These are phyloP conservation scores for Phrynocephalus versicolor DNA, from an alignment of 2,113 vertebrate genomes.

Conservation along the genomic window DNA sequence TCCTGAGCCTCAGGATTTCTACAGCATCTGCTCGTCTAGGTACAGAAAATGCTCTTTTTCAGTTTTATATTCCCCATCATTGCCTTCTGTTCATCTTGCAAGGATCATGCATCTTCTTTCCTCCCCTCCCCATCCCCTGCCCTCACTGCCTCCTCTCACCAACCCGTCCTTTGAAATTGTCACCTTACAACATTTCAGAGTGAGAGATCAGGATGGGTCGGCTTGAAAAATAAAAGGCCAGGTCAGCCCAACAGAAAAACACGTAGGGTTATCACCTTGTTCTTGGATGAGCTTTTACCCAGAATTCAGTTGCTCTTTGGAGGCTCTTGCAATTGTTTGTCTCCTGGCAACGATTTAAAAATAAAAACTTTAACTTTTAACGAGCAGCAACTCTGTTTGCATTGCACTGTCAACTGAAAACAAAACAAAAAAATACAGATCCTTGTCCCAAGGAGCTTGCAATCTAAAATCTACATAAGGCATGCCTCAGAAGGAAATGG, in stretches of 20 bases:
- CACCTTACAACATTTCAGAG: constrained; percentile 5
- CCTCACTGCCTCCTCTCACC: not conserved
- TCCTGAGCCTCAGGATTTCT: constrained; percentile 36
- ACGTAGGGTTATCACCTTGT: not conserved
- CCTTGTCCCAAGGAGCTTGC: not conserved
- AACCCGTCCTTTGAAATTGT: not conserved
- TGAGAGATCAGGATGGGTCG: not conserved
- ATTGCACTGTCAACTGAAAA: not conserved
- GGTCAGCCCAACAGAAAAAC: not conserved
- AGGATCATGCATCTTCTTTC: not conserved
- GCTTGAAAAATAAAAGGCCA: not conserved
- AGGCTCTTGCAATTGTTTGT: not conserved
- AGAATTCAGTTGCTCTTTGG: not conserved
- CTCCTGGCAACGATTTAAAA: not conserved
- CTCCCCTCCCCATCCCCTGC: not conserved
- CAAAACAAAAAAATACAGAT: not conserved
- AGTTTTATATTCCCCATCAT: not conserved
- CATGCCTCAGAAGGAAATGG: not conserved
- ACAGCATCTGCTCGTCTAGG: constrained; percentile 14
- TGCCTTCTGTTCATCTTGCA: constrained; percentile 7
- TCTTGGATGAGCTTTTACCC: not conserved
- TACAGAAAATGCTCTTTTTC: constrained; percentile 17
- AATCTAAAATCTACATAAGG: not conserved
- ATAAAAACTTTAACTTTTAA: not conserved
- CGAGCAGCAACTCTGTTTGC: too few relatives aligned